phyloP scores from a whole-genome alignment of 2,888 invertebrate genomes.

The Ephialtes manifestator region DNA sequence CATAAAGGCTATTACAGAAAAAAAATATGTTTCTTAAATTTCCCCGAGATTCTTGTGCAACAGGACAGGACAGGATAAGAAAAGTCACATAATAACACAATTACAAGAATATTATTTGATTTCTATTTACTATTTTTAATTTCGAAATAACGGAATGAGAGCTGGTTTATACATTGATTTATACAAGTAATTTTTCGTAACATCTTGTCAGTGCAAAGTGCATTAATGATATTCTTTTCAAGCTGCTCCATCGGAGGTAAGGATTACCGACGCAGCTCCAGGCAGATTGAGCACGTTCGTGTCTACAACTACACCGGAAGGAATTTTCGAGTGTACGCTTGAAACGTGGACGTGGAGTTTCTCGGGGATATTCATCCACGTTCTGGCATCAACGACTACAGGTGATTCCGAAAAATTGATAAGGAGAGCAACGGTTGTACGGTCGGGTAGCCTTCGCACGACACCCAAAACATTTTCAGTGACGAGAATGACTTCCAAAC shows the following conservation, averaged over 20 bases:
- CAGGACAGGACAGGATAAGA: too few relatives aligned
- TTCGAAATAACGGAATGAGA: neutral
- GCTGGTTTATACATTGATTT: neutral
- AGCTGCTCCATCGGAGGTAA: neutral
- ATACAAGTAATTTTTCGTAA: neutral
- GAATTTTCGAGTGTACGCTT: neutral
- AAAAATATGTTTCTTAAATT: neutral
- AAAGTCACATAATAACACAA: neutral
- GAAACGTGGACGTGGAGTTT: neutral
- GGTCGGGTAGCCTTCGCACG: conserved; percentile 61
- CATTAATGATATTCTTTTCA: neutral
- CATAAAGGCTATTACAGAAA: too few relatives aligned
- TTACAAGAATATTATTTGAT: neutral
- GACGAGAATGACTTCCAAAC: conserved; percentile 78
- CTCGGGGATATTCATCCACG: conserved; percentile 19
- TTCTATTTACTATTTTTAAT: neutral
- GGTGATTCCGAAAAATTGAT: conserved; percentile 19
- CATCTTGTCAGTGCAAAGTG: neutral
- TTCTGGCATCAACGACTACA: conserved; percentile 5
- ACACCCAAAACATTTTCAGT: conserved; percentile 72
- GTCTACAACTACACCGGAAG: neutral
- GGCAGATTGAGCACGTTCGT: neutral
- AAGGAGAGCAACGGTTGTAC: neutral
- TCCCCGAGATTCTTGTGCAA: neutral
- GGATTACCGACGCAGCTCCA: conserved; percentile 13